Conservation (phyloP, 1,140 invertebrate genomes). For the Sminthurinus signatus region DNA sequence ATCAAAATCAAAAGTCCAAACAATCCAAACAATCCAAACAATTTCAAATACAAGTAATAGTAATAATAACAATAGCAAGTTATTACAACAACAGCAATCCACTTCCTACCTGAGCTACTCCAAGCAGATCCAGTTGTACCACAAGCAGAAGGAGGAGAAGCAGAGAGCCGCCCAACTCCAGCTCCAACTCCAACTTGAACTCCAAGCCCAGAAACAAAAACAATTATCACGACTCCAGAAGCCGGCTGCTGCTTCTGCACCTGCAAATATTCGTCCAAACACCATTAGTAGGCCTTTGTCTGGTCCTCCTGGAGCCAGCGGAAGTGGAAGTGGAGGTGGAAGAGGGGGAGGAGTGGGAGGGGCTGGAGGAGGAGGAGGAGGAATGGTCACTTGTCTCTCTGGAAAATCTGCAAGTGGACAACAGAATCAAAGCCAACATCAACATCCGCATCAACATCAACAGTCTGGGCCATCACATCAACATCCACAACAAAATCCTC, state of each 20-base stretch:
- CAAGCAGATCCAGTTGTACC: no score
- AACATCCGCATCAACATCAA: conserved; percentile 12
- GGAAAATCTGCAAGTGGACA: neutral
- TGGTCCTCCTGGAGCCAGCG: neutral
- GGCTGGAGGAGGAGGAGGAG: neutral
- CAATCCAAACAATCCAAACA: no score
- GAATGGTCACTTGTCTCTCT: neutral
- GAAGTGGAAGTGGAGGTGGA: conserved; percentile 8
- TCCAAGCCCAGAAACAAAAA: no score
- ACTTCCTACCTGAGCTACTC: no score
- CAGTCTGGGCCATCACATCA: conserved; percentile 13
- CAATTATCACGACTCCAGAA: no score
- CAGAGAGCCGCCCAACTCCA: neutral
- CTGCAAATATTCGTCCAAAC: conserved; percentile 2
- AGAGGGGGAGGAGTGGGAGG: neutral
- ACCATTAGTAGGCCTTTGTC: neutral
- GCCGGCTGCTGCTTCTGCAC: conserved; percentile 7
- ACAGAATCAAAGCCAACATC: conserved; percentile 7
- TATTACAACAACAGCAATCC: no score
- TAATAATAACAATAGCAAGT: no score
- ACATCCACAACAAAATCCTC: conserved; percentile 10
- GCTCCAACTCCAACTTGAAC: neutral
- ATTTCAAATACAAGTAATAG: no score
- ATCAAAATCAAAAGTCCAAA: no score
- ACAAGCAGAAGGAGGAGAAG: no score